These are phyloP conservation scores for Eidolon dupreanum DNA, from an alignment of 2,797 vertebrate genomes.

Conservation along the genomic window DNA sequence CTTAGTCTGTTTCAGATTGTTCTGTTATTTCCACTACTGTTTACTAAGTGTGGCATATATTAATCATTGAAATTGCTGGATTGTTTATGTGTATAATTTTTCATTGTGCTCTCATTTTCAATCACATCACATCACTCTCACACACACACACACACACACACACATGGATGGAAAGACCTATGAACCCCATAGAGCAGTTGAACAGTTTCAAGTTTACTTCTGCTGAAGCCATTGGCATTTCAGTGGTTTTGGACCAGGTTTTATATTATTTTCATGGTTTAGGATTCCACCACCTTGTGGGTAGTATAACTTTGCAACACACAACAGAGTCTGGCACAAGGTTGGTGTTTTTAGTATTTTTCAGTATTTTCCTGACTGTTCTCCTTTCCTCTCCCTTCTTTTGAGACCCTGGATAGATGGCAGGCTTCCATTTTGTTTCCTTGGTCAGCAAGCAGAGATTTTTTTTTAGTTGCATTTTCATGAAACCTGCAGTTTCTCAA, in stretches of 20 bases:
- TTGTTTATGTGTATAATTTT: background rate
- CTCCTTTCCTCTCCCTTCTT: accelerated
- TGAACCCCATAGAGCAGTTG: background rate
- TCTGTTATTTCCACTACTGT: background rate
- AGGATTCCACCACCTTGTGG: conserved; percentile 1
- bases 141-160: no score
- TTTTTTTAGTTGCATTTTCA: background rate
- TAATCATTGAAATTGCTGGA: background rate
- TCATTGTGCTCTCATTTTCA: background rate
- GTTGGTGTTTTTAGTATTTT: background rate
- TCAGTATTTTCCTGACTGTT: background rate
- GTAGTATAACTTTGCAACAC: background rate
- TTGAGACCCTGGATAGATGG: background rate
- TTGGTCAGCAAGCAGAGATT: background rate
- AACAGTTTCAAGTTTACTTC: conserved; percentile 4
- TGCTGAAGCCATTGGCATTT: background rate
- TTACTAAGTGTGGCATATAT: background rate
- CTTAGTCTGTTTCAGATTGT: background rate
- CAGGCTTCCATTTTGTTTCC: background rate
- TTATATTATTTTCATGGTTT: background rate
- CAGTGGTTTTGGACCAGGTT: background rate
- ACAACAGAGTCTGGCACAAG: background rate
- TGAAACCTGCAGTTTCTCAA: background rate
- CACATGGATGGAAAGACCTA: background rate
- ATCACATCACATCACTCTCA: background rate